These are phyloP conservation scores for Trichopoda pennipes DNA, from an alignment of 2,888 invertebrate species.

Conservation along the genomic window DNA sequence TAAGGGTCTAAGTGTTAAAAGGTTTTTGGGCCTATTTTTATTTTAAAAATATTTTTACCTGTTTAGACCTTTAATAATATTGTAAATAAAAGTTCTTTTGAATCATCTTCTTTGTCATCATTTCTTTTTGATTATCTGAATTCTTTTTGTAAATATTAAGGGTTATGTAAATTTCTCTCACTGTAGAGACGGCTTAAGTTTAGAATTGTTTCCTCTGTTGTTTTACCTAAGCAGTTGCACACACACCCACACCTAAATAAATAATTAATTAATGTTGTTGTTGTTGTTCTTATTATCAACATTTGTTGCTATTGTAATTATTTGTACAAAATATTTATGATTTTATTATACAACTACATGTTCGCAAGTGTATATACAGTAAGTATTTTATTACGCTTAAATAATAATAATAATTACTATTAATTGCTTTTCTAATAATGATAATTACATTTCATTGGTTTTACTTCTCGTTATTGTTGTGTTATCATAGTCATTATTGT, in stretches of 20 bases:
- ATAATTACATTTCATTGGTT: conserved; percentile 58
- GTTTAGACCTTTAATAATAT: too few relatives aligned
- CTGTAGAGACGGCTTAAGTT: not conserved
- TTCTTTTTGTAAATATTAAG: too few relatives aligned
- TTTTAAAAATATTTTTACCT: too few relatives aligned
- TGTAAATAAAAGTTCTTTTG: too few relatives aligned
- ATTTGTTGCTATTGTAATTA: conserved; percentile 6
- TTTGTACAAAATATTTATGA: conserved; percentile 41
- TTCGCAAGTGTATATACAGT: conserved; percentile 1
- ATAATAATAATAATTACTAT: conserved; percentile 61
- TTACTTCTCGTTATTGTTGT: not conserved
- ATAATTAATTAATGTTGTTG: conserved; percentile 20
- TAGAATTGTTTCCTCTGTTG: not conserved
- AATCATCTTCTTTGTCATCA: too few relatives aligned
- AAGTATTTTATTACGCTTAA: conserved; percentile 47
- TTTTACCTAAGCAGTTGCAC: not conserved
- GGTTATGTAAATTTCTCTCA: too few relatives aligned
- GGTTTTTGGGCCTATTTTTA: too few relatives aligned
- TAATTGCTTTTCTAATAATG: conserved; percentile 64
- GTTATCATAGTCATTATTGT: conserved; percentile 15
- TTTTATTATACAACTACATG: not conserved
- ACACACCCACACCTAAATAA: not conserved
- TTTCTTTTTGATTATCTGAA: too few relatives aligned
- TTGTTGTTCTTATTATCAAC: conserved; percentile 5
- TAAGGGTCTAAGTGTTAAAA: too few relatives aligned